Percentiles rank a stretch among this genome's conserved stretches.
Evolutionary conservation across 2,797 vertebrate genomes (phyloP).

Genomic region (Ibycter americanus): DNA sequence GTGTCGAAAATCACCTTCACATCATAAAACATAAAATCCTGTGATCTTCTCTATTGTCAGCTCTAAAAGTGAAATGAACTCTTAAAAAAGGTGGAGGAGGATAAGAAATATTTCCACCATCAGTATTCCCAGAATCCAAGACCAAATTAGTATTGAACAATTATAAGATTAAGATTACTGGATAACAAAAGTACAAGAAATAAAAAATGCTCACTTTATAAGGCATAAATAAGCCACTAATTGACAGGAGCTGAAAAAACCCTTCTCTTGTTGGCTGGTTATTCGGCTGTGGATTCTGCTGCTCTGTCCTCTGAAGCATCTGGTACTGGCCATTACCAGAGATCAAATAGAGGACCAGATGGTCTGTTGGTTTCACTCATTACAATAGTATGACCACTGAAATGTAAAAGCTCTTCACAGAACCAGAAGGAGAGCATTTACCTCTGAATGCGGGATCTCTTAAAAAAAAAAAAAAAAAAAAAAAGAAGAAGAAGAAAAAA

Average conservation of each 20-base stretch:
- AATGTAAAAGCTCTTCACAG: constrained; percentile 60
- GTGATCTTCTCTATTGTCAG: background rate
- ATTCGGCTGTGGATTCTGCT: background rate
- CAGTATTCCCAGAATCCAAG: background rate
- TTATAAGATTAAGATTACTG: background rate
- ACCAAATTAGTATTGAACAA: background rate
- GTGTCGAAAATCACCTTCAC: background rate
- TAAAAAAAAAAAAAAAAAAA: background rate
- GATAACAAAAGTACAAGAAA: background rate
- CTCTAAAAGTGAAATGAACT: background rate
- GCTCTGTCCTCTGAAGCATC: constrained; percentile 47
- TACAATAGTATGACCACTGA: constrained; percentile 52
- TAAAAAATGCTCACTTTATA: background rate
- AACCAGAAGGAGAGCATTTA: constrained; percentile 62
- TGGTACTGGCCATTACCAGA: constrained; percentile 60
- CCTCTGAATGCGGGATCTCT: constrained; percentile 29
- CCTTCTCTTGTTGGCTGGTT: background rate
- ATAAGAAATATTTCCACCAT: background rate
- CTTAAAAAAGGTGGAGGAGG: background rate
- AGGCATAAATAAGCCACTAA: constrained; percentile 17
- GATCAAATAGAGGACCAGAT: constrained; percentile 64
- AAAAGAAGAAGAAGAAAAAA: rapidly evolving
- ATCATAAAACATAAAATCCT: background rate
- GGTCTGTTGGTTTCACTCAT: constrained; percentile 53
- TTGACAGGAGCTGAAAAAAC: background rate